Evolutionary conservation across 2,113 vertebrate genomes (phyloP), one percentile per base, ranked within the genome.

Genomic region (Circaetus gallicus): DNA sequence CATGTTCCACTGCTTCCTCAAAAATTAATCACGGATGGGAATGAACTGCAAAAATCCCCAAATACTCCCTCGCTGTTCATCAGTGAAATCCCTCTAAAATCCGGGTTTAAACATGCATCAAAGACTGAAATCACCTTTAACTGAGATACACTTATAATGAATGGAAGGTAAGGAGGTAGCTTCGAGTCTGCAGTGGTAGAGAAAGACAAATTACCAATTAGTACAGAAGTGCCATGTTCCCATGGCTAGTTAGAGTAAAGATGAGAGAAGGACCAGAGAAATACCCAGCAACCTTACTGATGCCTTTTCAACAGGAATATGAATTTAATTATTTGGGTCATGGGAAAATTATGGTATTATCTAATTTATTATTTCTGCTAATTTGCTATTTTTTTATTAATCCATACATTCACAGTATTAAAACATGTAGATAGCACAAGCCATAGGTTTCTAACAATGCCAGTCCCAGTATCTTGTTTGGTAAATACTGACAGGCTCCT

Each of bases 391-490:
- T 19, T 53, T 47, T 55, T 13, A 36, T 32, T 69, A 34, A 58
- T 12, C 24, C 31, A 7, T 22, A 36, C 31, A 16, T 49, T 55
- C 61, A 45, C 29, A 52, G 20, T 18, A 62, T 34, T 20, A 58
- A 61, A 71, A 15, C 6, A n/a, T 0, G 1, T 6, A 49, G 61
- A 7, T 2, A 34, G 50, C 17, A n/a, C 49, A 56, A 38, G 22
- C 42, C 14, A 5, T 0, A 12, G 29, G 18, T 69, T 90, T 15
- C 43, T 25, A 62, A 21, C 5, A 5, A n/a, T 0, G 13, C 55
- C 62, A 38, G 50, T 12, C 36, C 66, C 43, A 8, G 6, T 4
- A 14, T 7, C 32, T 40, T 19, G 11, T 25, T 26, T 11, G 21
- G 20, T 66, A 69, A 9, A 24, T 25, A 29, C 32, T 2, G 0